Percentiles rank a stretch among this genome's conserved stretches.
These are phyloP conservation scores for Apeltes quadracus DNA, from an alignment of 2,113 vertebrate species.

Conservation along the genomic window DNA sequence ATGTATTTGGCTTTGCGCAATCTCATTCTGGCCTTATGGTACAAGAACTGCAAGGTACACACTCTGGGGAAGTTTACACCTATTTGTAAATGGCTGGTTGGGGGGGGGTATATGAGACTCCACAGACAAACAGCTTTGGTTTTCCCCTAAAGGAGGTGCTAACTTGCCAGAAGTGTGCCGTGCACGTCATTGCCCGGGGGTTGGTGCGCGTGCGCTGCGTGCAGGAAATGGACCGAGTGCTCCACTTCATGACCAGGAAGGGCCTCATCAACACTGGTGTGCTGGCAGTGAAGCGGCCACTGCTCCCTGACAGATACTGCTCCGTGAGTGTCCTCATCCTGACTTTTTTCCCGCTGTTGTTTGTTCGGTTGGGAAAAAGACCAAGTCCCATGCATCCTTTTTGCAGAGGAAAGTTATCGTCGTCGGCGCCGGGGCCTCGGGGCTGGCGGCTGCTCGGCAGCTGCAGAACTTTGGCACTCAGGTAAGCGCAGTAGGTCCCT, in stretches of 20 bases:
- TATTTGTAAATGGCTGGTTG: too few relatives aligned
- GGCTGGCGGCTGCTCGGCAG: constrained; percentile 93
- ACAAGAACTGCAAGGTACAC: constrained; percentile 88
- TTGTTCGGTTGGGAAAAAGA: not conserved
- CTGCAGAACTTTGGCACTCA: constrained; percentile 95
- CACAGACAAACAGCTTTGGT: not conserved
- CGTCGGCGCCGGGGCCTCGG: constrained; percentile 92
- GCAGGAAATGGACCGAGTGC: constrained; percentile 91
- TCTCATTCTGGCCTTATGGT: constrained; percentile 94
- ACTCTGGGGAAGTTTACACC: too few relatives aligned
- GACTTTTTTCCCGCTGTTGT: not conserved
- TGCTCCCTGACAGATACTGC: constrained; percentile 88
- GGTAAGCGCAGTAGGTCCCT: constrained; percentile 71
- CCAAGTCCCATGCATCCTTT: constrained; percentile 19
- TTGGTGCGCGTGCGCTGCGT: constrained; percentile 94
- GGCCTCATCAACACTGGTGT: constrained; percentile 96
- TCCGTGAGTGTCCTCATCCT: constrained; percentile 76
- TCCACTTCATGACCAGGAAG: constrained; percentile 95
- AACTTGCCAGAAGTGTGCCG: constrained; percentile 87
- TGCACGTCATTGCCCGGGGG: constrained; percentile 90
- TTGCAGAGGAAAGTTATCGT: constrained; percentile 89
- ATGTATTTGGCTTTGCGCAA: constrained; percentile 97
- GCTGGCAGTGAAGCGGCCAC: constrained; percentile 84
- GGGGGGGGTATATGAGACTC: too few relatives aligned
- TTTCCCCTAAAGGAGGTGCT: constrained; percentile 86